Base-by-base conservation (phyloP, 1,140 invertebrate genomes). In the Dendrolimus kikuchii region DNA sequence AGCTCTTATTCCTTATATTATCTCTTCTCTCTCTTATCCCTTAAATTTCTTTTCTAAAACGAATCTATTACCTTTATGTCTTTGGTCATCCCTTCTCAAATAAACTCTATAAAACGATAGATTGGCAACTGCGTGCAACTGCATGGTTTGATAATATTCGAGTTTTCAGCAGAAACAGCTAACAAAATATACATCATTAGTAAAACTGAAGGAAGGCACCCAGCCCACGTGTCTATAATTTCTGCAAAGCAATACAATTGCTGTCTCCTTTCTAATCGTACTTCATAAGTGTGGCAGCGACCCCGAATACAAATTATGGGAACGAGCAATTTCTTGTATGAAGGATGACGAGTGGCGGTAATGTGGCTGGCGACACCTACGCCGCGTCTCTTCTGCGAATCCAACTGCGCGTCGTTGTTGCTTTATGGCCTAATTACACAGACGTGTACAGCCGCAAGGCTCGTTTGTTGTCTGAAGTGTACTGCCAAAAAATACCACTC, bases 261-360 rank as follows among this genome's bases (percentile, higher is more conserved):
- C 63, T 62, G 62, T 73, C 71, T 77, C 80, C 78, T 81, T 82
- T 83, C 82, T 86, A 82, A 84, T 81, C 64, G 71, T 63, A 59
- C 68, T 68, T 78, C 60, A 65, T 64, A 79, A 77, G 76, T 81
- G 76, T 81, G 72, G 80, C 81, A 62, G 61, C 68, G 77, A 77
- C 83, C 81, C 69, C 74, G 77, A 86, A 83, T 80, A 72, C 64
- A 77, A 84, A 81, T 81, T 78, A 83, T 82, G 74, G 74, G 77
- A 82, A 77, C 77, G 72, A 75, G 74, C 62, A 81, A 80, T 81
- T 80, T 85, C 62, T 68, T 82, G 73, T 81, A 78, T 68, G 77
- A 79, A 83, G 74, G 72, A 86, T 83, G 74, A 70, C 66, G 66
- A 68, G 63, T 59, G 68, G 56, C 58, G 51, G 63, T 74, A 75